A percentile compares a stretch with the other conserved stretches of the same genome.
phyloP scores from a whole-genome alignment of 2,888 invertebrate genomes.

The Monoplex corrugatus region DNA sequence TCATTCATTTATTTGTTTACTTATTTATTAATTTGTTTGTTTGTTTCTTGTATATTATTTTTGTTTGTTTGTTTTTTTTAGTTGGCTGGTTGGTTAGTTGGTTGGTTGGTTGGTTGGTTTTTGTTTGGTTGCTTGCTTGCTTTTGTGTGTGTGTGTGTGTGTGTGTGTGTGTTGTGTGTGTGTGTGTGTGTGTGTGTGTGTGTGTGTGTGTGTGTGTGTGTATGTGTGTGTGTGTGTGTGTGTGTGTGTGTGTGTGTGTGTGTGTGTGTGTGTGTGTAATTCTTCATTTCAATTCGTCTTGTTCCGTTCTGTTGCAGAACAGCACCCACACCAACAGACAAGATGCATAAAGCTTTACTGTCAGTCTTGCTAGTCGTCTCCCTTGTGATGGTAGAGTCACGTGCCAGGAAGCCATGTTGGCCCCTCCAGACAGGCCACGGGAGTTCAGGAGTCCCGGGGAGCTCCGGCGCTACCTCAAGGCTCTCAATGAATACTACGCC shows the following conservation, averaged over 20 bases:
- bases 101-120: no score
- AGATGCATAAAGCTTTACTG: constrained; percentile 59
- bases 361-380: constrained; percentile 61
- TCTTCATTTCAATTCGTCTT: background rate
- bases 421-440: constrained; percentile 81
- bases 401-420: constrained; percentile 71
- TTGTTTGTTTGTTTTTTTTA: no score
- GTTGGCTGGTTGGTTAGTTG: no score
- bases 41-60: no score
- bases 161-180: background rate
- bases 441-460: constrained; percentile 83
- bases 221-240: constrained; percentile 26
- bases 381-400: constrained; percentile 63
- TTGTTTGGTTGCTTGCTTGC: no score
- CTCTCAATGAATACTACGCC: constrained; percentile 84
- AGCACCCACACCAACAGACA: constrained; percentile 22
- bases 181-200: constrained; percentile 29
- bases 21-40: no score
- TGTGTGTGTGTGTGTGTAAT: constrained; percentile 26
- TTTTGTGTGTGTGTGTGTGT: background rate
- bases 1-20: no score
- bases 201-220: constrained; percentile 29
- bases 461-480: constrained; percentile 83
- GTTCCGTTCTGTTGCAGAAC: constrained; percentile 10
- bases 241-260: constrained; percentile 29